phyloP scores from a whole-genome alignment of 2,888 invertebrate species.

The Dorcus hopei region DNA sequence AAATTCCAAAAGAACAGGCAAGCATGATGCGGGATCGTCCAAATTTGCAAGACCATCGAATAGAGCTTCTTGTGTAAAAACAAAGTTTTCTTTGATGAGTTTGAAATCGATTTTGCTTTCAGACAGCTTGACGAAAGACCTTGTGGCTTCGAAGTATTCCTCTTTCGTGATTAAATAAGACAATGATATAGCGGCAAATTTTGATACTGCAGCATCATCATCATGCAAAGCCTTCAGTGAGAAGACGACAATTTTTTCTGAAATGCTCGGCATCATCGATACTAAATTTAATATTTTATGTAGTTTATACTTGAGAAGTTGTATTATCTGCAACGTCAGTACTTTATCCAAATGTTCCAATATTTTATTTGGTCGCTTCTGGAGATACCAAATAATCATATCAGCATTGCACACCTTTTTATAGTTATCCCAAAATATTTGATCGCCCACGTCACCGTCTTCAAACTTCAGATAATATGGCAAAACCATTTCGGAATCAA shows the following conservation, averaged over 20 bases:
- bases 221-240: background rate
- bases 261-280: too few species aligned
- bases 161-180: background rate
- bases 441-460: background rate
- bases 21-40: background rate
- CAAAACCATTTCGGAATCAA: background rate
- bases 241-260: too few species aligned
- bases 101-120: background rate
- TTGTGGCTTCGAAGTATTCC: background rate
- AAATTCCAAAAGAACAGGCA: conserved; percentile 11
- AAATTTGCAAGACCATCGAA: conserved; percentile 5
- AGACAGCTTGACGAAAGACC: background rate
- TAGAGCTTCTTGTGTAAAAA: background rate
- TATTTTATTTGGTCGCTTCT: background rate
- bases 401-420: background rate
- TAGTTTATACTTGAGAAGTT: background rate
- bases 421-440: background rate
- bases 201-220: background rate
- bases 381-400: background rate
- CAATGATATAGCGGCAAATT: background rate
- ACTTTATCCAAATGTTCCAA: background rate
- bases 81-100: background rate
- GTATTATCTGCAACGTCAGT: background rate
- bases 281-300: too few species aligned
- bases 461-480: background rate